Evolutionary conservation across 2,888 invertebrate genomes (phyloP).

Genomic region (Diarsia rubi): DNA sequence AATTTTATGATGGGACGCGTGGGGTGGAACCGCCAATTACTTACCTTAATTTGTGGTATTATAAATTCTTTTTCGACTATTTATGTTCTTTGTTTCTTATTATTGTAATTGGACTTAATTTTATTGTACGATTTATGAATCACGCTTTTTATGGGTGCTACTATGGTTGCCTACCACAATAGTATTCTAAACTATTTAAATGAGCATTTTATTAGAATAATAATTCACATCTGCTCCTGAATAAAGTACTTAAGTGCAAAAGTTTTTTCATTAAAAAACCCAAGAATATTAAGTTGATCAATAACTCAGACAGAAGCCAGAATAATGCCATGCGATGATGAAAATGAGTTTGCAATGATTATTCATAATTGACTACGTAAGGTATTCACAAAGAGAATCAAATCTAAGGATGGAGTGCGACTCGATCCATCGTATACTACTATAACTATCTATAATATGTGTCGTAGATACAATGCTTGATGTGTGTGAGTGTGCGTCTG

Average conservation of each 20-base stretch:
- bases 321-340: slow-evolving; percentile 29
- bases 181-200: slow-evolving; percentile 15
- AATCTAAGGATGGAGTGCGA: slow-evolving; percentile 13
- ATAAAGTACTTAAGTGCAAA: background rate
- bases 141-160: background rate
- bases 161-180: background rate
- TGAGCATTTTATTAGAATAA: slow-evolving; percentile 2
- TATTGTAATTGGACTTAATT: slow-evolving; percentile 45
- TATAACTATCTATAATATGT: background rate
- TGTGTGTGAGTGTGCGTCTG: background rate
- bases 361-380: slow-evolving; percentile 48
- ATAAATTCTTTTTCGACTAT: slow-evolving; percentile 55
- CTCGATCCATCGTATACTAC: slow-evolving; percentile 31
- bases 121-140: slow-evolving; percentile 23
- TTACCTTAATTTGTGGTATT: slow-evolving; percentile 63
- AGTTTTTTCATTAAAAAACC: slow-evolving; percentile 29
- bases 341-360: slow-evolving; percentile 54
- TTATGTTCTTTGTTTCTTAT: slow-evolving; percentile 49
- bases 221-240: slow-evolving; percentile 34
- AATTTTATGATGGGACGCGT: slow-evolving; percentile 56
- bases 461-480: background rate
- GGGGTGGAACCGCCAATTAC: slow-evolving; percentile 65
- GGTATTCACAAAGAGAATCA: slow-evolving; percentile 57
- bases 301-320: slow-evolving; percentile 7
- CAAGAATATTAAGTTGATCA: slow-evolving; percentile 6